These are phyloP conservation scores for Phylloscopus trochilus DNA, from an alignment of 2,113 vertebrate species.

Conservation along the genomic window DNA sequence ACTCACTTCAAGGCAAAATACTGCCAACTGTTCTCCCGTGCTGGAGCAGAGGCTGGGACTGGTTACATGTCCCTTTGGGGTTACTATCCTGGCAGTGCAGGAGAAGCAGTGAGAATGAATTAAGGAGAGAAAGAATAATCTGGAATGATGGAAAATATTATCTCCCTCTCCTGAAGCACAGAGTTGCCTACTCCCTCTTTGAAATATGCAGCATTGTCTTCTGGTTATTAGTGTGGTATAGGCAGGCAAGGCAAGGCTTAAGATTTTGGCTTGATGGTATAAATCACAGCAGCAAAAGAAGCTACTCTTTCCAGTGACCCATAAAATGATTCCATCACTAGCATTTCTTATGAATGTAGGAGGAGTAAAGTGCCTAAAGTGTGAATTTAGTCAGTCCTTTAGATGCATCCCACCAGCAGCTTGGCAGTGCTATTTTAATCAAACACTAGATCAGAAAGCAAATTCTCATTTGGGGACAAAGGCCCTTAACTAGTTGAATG, in stretches of 20 bases:
- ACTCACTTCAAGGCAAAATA: background rate
- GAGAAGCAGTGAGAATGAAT: background rate
- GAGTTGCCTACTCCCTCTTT: background rate
- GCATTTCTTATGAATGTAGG: background rate
- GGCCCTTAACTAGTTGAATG: background rate
- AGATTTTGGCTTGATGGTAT: background rate
- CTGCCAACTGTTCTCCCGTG: accelerated
- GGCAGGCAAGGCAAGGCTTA: background rate
- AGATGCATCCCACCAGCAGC: background rate
- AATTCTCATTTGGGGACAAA: background rate
- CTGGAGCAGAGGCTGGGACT: background rate
- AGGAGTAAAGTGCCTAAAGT: background rate
- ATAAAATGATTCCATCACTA: background rate
- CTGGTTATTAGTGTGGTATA: background rate
- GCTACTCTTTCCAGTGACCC: background rate
- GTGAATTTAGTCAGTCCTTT: background rate
- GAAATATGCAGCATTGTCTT: background rate
- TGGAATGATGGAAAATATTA: background rate
- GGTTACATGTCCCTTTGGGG: background rate
- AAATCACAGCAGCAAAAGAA: background rate
- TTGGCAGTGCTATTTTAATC: background rate
- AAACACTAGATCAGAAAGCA: background rate
- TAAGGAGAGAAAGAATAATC: background rate
- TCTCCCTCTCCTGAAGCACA: background rate
- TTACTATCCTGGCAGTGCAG: background rate